A percentile compares a stretch with the other conserved stretches of the same genome.
phyloP scores from a whole-genome alignment of 2,888 invertebrate genomes.

The Platerodrilus igneus region DNA sequence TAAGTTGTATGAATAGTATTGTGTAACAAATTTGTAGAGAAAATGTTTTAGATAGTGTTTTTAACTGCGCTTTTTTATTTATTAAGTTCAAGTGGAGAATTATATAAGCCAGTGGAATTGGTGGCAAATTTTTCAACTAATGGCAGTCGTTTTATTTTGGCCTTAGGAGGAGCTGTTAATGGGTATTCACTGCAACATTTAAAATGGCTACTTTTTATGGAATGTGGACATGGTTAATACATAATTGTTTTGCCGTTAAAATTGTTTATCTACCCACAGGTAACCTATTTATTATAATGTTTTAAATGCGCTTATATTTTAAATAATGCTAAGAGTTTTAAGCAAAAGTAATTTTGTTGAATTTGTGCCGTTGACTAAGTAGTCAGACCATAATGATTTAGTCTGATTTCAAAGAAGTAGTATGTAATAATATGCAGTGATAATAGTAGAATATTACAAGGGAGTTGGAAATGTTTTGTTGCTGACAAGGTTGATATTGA shows the following conservation, averaged over 20 bases:
- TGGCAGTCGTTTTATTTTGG: conserved; percentile 72
- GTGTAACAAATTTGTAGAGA: conserved; percentile 5
- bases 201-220: conserved; percentile 98
- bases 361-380: no score
- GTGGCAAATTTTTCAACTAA: conserved; percentile 78
- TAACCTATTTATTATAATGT: conserved; percentile 38
- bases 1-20: conserved; percentile 44
- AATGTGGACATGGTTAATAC: conserved; percentile 96
- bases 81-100: conserved; percentile 75
- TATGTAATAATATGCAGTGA: no score
- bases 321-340: no score
- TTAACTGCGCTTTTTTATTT: conserved; percentile 95
- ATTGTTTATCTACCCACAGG: conserved; percentile 93
- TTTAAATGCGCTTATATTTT: background rate
- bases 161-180: conserved; percentile 82
- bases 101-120: conserved; percentile 91
- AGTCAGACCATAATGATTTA: no score
- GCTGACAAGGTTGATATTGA: no score
- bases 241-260: conserved; percentile 89
- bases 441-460: no score
- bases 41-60: conserved; percentile 77
- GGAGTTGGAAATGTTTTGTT: no score
- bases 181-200: conserved; percentile 95
- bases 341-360: no score
- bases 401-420: no score